Percentiles rank a stretch among this genome's conserved stretches.
These are phyloP conservation scores for Epinephelus malabaricus DNA, from an alignment of 2,797 vertebrate genomes.

Conservation along the genomic window DNA sequence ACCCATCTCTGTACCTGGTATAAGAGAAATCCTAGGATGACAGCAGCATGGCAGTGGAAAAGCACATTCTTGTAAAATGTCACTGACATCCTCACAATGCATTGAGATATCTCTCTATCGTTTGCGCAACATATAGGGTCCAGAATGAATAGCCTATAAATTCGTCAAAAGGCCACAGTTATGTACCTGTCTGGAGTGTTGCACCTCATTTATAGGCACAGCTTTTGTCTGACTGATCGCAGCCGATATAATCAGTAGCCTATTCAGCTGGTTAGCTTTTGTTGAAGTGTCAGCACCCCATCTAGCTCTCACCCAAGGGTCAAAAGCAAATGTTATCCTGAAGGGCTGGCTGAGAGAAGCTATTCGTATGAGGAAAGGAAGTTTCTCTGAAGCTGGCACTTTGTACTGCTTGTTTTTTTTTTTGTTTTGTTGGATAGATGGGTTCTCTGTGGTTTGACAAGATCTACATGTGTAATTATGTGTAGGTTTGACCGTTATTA, in stretches of 20 bases:
- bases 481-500: no score
- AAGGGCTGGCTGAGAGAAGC: slow-evolving; percentile 5
- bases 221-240: slow-evolving; percentile 25
- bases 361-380: not conserved
- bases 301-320: slow-evolving; percentile 30
- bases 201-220: slow-evolving; percentile 16
- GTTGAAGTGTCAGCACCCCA: slow-evolving; percentile 27
- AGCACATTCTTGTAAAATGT: not conserved
- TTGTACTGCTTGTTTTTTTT: not conserved
- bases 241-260: slow-evolving; percentile 41
- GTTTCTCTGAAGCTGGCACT: not conserved
- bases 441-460: not conserved
- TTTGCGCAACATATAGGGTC: not conserved
- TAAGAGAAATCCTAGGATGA: not conserved
- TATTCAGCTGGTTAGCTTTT: slow-evolving; percentile 33
- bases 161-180: slow-evolving; percentile 18
- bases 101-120: not conserved
- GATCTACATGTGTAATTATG: not conserved
- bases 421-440: not conserved
- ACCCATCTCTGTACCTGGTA: not conserved
- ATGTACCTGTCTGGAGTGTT: not conserved
- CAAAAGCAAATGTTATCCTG: slow-evolving; percentile 2
- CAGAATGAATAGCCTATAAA: not conserved
- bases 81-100: not conserved
- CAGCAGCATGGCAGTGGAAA: not conserved